A percentile compares a stretch with the other conserved stretches of the same genome.
phyloP scores from a whole-genome alignment of 2,113 vertebrate genomes.

The Notarius quadriscutis region DNA sequence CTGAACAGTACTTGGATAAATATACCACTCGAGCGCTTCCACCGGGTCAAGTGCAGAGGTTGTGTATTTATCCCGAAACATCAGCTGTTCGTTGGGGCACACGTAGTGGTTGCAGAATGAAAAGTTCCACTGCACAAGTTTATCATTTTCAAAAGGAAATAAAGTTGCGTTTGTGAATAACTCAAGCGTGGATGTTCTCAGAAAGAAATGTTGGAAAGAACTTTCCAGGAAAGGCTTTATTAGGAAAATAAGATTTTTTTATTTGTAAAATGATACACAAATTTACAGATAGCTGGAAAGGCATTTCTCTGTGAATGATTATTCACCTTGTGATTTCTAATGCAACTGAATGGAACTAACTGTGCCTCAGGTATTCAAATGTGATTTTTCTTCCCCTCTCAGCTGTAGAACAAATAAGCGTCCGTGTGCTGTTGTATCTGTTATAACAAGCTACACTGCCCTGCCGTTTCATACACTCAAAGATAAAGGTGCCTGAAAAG shows the following conservation, averaged over 20 bases:
- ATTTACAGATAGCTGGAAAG: neutral
- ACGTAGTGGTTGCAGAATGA: neutral
- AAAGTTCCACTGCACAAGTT: neutral
- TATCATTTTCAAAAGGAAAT: neutral
- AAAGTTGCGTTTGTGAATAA: neutral
- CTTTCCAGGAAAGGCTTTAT: neutral
- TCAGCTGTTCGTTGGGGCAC: neutral
- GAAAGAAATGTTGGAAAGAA: neutral
- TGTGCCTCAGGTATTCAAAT: too few relatives aligned
- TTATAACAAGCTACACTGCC: neutral
- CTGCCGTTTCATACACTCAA: neutral
- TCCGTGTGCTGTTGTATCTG: neutral
- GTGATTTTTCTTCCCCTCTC: neutral
- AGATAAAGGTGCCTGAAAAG: neutral
- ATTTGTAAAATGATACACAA: neutral
- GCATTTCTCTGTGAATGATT: neutral
- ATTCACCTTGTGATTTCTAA: neutral
- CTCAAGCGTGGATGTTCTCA: neutral
- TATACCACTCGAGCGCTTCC: neutral
- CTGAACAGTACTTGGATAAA: neutral
- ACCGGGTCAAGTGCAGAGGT: neutral
- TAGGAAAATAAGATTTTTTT: conserved; percentile 1
- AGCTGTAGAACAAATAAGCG: neutral
- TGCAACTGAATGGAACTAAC: neutral
- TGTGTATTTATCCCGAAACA: neutral